phyloP scores from a whole-genome alignment of 2,113 vertebrate species.

The Lonchura striata region DNA sequence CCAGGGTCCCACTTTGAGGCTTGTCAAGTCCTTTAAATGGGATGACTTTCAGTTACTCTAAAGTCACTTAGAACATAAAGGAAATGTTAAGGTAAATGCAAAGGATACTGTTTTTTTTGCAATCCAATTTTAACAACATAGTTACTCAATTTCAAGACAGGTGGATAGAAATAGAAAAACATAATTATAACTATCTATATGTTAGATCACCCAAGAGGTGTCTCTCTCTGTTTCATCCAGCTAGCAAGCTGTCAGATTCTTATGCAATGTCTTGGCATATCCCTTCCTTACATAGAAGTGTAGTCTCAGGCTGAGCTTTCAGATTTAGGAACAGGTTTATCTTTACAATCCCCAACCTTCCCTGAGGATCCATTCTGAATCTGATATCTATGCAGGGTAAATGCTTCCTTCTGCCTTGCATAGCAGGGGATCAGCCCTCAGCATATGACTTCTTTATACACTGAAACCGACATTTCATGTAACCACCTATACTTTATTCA shows the following conservation, averaged over 20 bases:
- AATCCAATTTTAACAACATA: slow-evolving; percentile 51
- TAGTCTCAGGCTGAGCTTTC: slow-evolving; percentile 48
- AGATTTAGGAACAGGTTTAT: slow-evolving; percentile 64
- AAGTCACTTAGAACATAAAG: neutral
- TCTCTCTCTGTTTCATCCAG: slow-evolving; percentile 60
- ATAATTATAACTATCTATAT: slow-evolving; percentile 62
- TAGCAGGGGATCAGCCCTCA: slow-evolving; percentile 8
- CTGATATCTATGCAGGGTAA: slow-evolving; percentile 26
- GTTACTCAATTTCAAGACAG: slow-evolving; percentile 63
- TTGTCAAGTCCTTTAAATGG: neutral
- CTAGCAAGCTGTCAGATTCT: slow-evolving; percentile 64
- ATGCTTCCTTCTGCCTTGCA: slow-evolving; percentile 37
- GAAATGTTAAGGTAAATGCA: slow-evolving; percentile 11
- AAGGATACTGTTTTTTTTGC: neutral
- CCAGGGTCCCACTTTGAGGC: neutral
- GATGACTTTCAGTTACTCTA: neutral
- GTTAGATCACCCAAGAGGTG: slow-evolving; percentile 65
- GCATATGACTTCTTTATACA: slow-evolving; percentile 27
- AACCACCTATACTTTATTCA: slow-evolving; percentile 31
- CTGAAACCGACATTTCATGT: neutral
- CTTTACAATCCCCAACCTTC: slow-evolving; percentile 40
- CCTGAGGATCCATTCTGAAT: slow-evolving; percentile 25
- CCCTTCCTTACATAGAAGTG: neutral
- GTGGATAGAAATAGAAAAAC: slow-evolving; percentile 64
- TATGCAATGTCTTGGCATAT: slow-evolving; percentile 63